Percentiles rank a stretch among this genome's conserved stretches.
These are phyloP conservation scores for Gephyroberyx darwinii DNA, from an alignment of 2,797 vertebrate genomes.

Conservation along the genomic window DNA sequence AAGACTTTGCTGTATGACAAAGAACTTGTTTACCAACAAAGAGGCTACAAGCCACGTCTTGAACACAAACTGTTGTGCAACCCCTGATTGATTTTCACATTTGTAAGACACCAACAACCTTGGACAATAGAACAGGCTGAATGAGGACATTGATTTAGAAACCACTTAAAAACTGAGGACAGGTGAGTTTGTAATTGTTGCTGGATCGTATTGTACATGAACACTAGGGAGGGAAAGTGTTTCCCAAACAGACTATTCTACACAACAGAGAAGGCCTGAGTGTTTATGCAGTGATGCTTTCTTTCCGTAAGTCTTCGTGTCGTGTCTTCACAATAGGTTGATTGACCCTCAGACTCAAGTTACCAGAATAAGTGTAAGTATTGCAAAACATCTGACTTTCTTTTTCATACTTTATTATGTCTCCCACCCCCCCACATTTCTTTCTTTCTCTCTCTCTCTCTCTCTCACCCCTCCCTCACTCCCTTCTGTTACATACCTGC, in stretches of 20 bases:
- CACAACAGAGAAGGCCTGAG: too few species aligned
- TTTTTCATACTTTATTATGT: neutral
- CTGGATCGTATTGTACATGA: too few species aligned
- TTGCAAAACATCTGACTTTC: neutral
- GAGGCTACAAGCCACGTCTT: neutral
- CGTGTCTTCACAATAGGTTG: slow-evolving; percentile 80
- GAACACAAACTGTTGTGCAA: neutral
- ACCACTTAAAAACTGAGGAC: too few species aligned
- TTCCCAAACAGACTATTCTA: neutral
- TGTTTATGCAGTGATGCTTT: neutral
- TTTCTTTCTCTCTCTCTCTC: neutral
- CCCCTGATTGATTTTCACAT: neutral
- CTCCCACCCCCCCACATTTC: neutral
- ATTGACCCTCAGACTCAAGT: slow-evolving; percentile 99
- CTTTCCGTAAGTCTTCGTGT: neutral
- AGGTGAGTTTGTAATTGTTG: too few species aligned
- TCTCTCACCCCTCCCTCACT: too few species aligned
- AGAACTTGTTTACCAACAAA: neutral
- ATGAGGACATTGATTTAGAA: neutral
- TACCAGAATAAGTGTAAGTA: slow-evolving; percentile 92
- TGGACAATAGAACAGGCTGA: neutral
- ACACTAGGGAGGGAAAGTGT: too few species aligned
- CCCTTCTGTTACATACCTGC: too few species aligned
- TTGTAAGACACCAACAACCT: neutral
- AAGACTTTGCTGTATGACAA: neutral